Conservation (phyloP, 2,113 vertebrate genomes). For the Burhinus oedicnemus region DNA sequence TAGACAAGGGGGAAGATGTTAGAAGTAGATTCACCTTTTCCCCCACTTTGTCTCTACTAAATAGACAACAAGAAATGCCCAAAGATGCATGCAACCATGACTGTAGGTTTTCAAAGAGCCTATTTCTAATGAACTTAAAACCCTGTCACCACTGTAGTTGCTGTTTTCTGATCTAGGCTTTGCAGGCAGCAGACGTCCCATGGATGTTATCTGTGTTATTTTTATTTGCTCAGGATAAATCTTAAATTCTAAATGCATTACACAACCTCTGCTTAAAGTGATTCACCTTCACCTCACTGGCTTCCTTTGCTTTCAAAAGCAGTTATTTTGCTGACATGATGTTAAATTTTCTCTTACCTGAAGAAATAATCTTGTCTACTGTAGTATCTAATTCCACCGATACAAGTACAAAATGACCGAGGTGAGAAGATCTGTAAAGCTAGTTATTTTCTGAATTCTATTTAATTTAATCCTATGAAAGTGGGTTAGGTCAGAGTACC, state of each 20-base stretch:
- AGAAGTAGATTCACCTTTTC: neutral
- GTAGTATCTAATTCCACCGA: neutral
- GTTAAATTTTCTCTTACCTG: neutral
- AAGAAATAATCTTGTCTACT: neutral
- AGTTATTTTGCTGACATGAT: neutral
- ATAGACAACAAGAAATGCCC: neutral
- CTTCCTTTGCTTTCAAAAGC: neutral
- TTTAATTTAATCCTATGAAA: neutral
- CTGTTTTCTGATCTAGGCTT: neutral
- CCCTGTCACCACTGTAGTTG: neutral
- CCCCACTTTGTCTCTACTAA: neutral
- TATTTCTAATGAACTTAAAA: neutral
- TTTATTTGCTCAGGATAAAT: neutral
- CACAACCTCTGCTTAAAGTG: neutral
- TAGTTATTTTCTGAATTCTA: slow-evolving; percentile 13
- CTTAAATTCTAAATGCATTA: neutral
- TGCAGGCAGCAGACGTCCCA: neutral
- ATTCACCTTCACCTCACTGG: neutral
- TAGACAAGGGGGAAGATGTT: neutral
- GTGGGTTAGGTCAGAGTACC: neutral
- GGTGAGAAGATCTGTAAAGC: neutral
- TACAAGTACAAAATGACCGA: neutral
- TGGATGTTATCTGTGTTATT: neutral
- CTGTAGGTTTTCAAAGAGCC: neutral
- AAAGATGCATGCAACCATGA: neutral